phyloP scores from a whole-genome alignment of 2,797 vertebrate species.

The Garrulus glandarius region DNA sequence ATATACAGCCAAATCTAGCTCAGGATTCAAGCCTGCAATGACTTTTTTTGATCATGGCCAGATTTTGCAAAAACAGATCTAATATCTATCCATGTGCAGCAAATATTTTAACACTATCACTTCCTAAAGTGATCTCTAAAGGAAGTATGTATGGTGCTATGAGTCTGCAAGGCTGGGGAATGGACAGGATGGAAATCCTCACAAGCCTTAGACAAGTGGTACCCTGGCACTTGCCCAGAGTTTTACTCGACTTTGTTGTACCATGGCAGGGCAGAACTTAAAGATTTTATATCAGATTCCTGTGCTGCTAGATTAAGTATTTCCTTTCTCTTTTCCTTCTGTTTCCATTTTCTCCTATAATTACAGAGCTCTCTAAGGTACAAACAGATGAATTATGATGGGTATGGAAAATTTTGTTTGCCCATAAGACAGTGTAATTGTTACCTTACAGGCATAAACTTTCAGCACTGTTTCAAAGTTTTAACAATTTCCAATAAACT shows the following conservation, averaged over 20 bases:
- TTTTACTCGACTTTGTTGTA: background rate
- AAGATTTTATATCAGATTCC: background rate
- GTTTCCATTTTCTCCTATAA: background rate
- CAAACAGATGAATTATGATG: background rate
- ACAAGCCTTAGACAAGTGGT: background rate
- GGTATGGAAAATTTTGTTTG: constrained; percentile 33
- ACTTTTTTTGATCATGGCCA: background rate
- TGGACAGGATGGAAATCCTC: background rate
- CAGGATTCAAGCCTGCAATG: background rate
- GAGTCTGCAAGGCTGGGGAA: background rate
- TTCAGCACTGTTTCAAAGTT: constrained; percentile 18
- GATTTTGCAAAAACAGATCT: background rate
- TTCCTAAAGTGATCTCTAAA: background rate
- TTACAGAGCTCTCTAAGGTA: background rate
- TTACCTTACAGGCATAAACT: constrained; percentile 31
- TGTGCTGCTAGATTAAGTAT: background rate
- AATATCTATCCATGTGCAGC: background rate
- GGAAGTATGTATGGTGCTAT: background rate
- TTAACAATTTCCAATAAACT: constrained; percentile 21
- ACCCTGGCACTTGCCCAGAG: background rate
- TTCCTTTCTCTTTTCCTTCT: background rate
- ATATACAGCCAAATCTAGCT: background rate
- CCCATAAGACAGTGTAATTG: background rate
- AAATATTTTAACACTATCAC: background rate
- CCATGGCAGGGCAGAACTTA: background rate